Conservation (phyloP, 2,113 vertebrate species). For the Mormoops blainvillei region DNA sequence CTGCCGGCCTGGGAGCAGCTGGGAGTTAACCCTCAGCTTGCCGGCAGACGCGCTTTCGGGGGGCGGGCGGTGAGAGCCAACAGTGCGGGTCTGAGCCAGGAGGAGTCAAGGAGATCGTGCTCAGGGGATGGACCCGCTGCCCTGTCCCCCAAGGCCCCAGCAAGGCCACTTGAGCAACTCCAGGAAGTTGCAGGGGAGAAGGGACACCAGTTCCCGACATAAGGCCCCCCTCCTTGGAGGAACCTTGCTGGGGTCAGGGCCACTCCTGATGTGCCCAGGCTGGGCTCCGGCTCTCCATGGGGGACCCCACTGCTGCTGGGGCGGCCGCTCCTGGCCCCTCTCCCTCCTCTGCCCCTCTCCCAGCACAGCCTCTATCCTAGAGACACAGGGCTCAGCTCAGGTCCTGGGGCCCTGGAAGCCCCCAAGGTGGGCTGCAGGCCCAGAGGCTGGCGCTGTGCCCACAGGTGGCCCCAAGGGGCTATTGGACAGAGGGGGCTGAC, state of each 20-base stretch:
- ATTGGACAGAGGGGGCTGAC: background rate
- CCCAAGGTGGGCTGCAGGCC: background rate
- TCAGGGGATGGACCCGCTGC: background rate
- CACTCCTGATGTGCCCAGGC: rapidly evolving
- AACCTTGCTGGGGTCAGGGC: background rate
- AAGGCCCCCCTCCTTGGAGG: background rate
- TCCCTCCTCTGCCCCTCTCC: background rate
- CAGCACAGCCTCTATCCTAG: background rate
- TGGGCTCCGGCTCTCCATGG: background rate
- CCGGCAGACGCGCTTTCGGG: background rate
- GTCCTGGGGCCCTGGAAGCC: background rate
- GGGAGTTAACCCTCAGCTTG: constrained; percentile 75
- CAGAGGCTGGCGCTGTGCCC: background rate
- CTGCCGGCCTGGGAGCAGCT: constrained; percentile 47
- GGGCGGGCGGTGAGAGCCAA: background rate
- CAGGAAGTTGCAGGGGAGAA: background rate
- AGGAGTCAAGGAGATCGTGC: background rate
- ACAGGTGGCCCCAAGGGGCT: background rate
- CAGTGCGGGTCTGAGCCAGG: background rate
- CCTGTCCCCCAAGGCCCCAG: background rate
- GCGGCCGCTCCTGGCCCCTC: background rate
- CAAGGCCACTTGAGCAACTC: background rate
- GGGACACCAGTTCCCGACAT: rapidly evolving
- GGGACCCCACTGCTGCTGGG: background rate
- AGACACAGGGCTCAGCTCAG: background rate